phyloP scores from a whole-genome alignment of 2,797 vertebrate genomes.

The Tenualosa thibaudeaui region DNA sequence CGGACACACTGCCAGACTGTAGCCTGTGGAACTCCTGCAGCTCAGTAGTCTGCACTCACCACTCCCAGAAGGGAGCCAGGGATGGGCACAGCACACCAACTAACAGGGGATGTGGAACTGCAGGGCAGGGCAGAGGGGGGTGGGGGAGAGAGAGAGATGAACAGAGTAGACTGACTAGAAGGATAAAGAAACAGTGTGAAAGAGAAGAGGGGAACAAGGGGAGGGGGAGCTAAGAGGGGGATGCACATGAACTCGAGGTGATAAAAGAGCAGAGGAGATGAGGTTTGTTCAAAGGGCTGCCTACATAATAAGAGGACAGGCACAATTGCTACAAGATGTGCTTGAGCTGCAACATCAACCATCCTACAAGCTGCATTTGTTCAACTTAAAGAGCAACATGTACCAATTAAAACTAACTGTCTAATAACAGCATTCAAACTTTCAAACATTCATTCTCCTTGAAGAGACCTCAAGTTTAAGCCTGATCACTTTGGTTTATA shows the following conservation, averaged over 20 bases:
- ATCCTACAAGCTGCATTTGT: background rate
- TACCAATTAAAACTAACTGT: slow-evolving; percentile 15
- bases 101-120: background rate
- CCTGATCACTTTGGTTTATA: background rate
- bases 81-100: background rate
- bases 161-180: background rate
- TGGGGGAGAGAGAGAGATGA: background rate
- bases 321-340: background rate
- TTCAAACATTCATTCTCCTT: too few relatives aligned
- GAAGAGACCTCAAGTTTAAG: background rate
- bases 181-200: background rate
- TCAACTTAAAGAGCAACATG: background rate
- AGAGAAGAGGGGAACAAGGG: background rate
- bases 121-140: background rate
- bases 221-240: background rate
- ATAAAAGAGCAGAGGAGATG: background rate
- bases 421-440: background rate
- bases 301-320: background rate
- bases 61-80: background rate
- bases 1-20: background rate
- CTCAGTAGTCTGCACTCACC: background rate
- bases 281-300: background rate
- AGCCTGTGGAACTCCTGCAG: background rate
- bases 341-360: background rate
- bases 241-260: background rate